These are phyloP conservation scores for Rhyacichthys aspro DNA, from an alignment of 2,797 vertebrate genomes.

Conservation along the genomic window DNA sequence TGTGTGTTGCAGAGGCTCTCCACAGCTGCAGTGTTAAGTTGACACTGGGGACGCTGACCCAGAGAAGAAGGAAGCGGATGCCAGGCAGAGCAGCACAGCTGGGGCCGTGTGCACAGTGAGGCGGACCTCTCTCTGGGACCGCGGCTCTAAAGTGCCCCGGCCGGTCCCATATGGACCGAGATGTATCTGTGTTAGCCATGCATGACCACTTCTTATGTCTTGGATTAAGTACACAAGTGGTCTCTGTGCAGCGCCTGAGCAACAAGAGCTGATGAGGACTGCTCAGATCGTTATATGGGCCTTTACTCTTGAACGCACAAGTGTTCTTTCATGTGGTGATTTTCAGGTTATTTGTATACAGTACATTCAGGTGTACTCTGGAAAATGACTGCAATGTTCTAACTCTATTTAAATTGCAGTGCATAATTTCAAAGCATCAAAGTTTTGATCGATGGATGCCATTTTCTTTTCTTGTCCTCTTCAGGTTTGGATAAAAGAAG, in stretches of 20 bases:
- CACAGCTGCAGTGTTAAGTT: slow-evolving; percentile 65
- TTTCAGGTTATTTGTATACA: too few species aligned
- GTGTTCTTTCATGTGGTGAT: too few species aligned
- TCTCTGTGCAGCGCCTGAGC: not conserved
- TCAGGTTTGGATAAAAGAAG: slow-evolving; percentile 14
- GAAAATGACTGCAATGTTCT: too few species aligned
- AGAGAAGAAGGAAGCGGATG: slow-evolving; percentile 64
- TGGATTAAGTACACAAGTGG: slow-evolving; percentile 14
- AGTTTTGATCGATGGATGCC: too few species aligned
- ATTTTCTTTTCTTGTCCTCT: too few species aligned
- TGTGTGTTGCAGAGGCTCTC: slow-evolving; percentile 47
- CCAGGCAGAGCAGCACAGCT: too few species aligned
- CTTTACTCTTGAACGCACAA: not conserved
- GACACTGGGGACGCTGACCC: slow-evolving; percentile 58
- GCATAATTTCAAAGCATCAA: too few species aligned
- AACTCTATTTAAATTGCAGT: too few species aligned
- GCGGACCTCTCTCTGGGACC: slow-evolving; percentile 30
- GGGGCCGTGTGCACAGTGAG: slow-evolving; percentile 57
- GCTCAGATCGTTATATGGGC: not conserved
- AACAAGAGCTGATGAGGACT: not conserved
- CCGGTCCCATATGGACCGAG: slow-evolving; percentile 16
- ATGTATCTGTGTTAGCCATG: slow-evolving; percentile 36
- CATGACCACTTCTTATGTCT: slow-evolving; percentile 40
- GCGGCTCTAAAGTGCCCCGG: slow-evolving; percentile 13
- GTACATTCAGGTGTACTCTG: too few species aligned